Base-by-base conservation (phyloP, 2,797 vertebrate genomes). In the Megalops cyprinoides region DNA sequence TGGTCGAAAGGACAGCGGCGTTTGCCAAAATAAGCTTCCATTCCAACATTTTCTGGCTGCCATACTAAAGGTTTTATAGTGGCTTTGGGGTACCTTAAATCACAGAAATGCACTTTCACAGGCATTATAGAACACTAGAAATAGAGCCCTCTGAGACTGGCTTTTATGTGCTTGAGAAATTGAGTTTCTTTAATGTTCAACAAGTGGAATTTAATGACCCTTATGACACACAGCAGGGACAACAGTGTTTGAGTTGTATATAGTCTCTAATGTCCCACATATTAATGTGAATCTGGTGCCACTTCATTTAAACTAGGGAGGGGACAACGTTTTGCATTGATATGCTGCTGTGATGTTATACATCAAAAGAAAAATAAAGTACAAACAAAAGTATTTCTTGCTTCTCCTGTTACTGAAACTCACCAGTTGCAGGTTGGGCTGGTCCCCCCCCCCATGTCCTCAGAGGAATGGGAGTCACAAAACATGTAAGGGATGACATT, bases 401-500 rank as follows among this genome's bases (percentile, higher is more conserved):
- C n/a, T n/a, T n/a, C n/a, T n/a, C n/a, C n/a, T n/a, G n/a, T n/a
- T n/a, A n/a, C n/a, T n/a, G n/a, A n/a, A n/a, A n/a, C n/a, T n/a
- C n/a, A n/a, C n/a, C n/a, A n/a, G n/a, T n/a, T n/a, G n/a, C n/a
- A n/a, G n/a, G n/a, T n/a, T n/a, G n/a, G n/a, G n/a, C n/a, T n/a
- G n/a, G n/a, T n/a, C n/a, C n/a, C n/a, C n/a, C n/a, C n/a, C n/a
- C n/a, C n/a, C n/a, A n/a, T n/a, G n/a, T n/a, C n/a, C n/a, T n/a
- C n/a, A n/a, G n/a, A n/a, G n/a, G n/a, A n/a, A n/a, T n/a, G n/a
- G n/a, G n/a, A n/a, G n/a, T n/a, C n/a, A n/a, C n/a, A n/a, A n/a
- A n/a, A n/a, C n/a, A n/a, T n/a, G n/a, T n/a, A n/a, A n/a, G n/a
- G 65, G 60, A 65, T 65, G 60, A 15, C 60, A 65, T 65, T 65